These are phyloP conservation scores for Agapornis roseicollis DNA, from an alignment of 2,113 vertebrate species.

Conservation along the genomic window DNA sequence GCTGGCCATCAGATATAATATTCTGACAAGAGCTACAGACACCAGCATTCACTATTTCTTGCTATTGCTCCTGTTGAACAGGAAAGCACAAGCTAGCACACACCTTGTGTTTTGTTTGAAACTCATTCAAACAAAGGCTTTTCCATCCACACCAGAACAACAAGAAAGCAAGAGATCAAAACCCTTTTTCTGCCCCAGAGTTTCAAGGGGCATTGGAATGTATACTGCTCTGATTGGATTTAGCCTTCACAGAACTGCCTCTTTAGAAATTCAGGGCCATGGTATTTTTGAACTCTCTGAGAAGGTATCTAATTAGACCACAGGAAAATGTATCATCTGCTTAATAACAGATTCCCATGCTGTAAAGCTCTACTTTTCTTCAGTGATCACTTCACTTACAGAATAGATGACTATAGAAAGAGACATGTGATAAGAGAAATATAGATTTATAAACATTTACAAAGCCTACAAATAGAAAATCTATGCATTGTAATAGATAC, in stretches of 20 bases:
- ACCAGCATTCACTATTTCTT: background rate
- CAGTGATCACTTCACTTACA: background rate
- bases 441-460: background rate
- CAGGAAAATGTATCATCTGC: background rate
- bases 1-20: background rate
- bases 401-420: background rate
- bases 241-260: background rate
- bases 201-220: background rate
- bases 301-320: background rate
- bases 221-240: background rate
- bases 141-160: background rate
- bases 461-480: background rate
- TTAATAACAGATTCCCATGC: background rate
- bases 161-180: background rate
- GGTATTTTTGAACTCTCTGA: background rate
- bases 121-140: background rate
- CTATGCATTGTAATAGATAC: background rate
- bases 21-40: background rate
- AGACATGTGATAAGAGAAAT: background rate
- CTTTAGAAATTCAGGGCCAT: background rate
- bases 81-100: background rate
- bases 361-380: background rate
- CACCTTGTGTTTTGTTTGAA: background rate
- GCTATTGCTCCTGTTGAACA: background rate
- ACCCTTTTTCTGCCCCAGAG: background rate